Conservation (phyloP, 2,797 vertebrate genomes). For the Megaceryle alcyon region DNA sequence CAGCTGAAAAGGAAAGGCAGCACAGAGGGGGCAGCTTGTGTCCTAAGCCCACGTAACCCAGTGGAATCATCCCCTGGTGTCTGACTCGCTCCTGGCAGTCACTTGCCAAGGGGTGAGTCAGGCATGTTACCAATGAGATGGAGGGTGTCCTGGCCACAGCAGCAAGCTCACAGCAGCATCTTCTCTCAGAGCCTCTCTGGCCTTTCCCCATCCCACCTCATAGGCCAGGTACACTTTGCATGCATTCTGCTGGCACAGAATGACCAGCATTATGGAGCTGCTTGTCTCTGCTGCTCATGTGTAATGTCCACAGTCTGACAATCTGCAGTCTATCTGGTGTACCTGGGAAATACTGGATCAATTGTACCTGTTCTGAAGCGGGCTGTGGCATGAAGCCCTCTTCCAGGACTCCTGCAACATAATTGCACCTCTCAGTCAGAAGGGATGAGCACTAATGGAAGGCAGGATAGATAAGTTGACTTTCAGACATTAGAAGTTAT, state of each 20-base stretch:
- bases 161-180: neutral
- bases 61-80: neutral
- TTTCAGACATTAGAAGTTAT: neutral
- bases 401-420: neutral
- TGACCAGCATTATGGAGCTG: neutral
- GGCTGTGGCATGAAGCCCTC: constrained; percentile 6
- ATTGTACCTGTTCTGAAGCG: constrained; percentile 6
- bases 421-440: neutral
- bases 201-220: neutral
- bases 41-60: neutral
- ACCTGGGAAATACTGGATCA: neutral
- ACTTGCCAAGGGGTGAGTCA: neutral
- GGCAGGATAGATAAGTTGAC: neutral
- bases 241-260: neutral
- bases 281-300: neutral
- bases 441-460: neutral
- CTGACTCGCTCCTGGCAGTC: neutral
- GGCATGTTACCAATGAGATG: neutral
- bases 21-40: neutral
- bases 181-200: neutral
- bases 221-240: neutral
- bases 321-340: neutral
- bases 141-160: neutral
- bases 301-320: neutral
- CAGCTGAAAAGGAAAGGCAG: neutral